Conservation (phyloP, 1,140 invertebrate species). For the Drosophila asahinai region DNA sequence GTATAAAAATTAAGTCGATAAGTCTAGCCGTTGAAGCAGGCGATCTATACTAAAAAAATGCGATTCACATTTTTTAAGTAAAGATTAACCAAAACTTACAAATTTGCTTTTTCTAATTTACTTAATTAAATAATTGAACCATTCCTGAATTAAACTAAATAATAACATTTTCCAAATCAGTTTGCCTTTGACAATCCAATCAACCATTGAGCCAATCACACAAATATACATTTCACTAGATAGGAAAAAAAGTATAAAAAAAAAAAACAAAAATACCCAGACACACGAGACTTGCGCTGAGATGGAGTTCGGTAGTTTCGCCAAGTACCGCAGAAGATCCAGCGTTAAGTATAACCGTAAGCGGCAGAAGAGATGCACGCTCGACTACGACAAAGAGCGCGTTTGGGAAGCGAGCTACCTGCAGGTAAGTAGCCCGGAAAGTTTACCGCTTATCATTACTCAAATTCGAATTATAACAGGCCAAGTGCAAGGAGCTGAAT, state of each 20-base stretch:
- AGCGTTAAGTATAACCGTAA: too few relatives aligned
- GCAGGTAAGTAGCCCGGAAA: conserved; percentile 18
- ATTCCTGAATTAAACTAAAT: too few relatives aligned
- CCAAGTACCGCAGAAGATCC: neutral
- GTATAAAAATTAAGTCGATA: too few relatives aligned
- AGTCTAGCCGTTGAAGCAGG: too few relatives aligned
- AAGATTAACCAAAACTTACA: too few relatives aligned
- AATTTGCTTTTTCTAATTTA: too few relatives aligned
- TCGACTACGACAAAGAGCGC: conserved; percentile 35
- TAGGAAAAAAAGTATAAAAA: too few relatives aligned
- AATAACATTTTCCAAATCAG: neutral
- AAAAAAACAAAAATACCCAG: neutral
- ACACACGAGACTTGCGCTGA: neutral
- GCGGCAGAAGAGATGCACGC: neutral
- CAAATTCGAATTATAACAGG: conserved; percentile 5
- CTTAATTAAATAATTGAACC: too few relatives aligned
- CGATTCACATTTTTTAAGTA: too few relatives aligned
- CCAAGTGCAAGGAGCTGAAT: conserved; percentile 38
- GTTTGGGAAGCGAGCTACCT: conserved; percentile 46
- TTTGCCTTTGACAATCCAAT: neutral
- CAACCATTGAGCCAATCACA: neutral
- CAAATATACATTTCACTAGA: neutral
- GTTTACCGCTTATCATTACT: too few relatives aligned
- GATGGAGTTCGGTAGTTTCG: neutral
- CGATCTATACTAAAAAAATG: too few relatives aligned